Evolutionary conservation across 92 coral and sea anemone species (phyloP).

Genomic region (Epizoanthus illoricatus): DNA sequence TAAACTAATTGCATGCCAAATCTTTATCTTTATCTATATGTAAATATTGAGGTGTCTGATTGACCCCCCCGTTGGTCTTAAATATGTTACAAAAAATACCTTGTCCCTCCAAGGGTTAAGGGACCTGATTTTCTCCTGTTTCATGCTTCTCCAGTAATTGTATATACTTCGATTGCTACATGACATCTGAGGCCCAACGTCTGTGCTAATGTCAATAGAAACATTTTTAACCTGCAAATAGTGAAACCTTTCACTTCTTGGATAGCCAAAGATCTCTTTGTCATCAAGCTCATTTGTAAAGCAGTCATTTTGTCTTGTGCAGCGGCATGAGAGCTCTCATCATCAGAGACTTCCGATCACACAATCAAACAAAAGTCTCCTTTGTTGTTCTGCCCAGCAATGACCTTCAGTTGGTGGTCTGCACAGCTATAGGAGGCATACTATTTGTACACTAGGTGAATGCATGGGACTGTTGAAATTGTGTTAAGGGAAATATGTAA

Average conservation of each 20-base stretch:
- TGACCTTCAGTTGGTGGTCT: too few relatives aligned
- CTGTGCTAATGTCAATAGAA: conserved; percentile 7
- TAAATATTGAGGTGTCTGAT: too few relatives aligned
- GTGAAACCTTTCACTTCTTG: conserved; percentile 13
- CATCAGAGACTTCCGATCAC: conserved; percentile 2
- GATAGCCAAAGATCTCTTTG: conserved; percentile 9
- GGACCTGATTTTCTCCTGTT: conserved; percentile 5
- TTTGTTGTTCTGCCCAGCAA: too few relatives aligned
- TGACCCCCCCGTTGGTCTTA: too few relatives aligned
- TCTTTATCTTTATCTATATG: too few relatives aligned
- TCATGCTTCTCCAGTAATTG: conserved; percentile 17
- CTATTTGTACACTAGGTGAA: too few relatives aligned
- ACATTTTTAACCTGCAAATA: conserved; percentile 8
- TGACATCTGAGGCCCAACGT: conserved; percentile 2
- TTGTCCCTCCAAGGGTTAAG: background rate
- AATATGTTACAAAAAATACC: too few relatives aligned
- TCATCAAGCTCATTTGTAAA: conserved; percentile 1
- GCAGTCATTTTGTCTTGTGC: conserved; percentile 18
- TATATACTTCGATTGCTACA: conserved; percentile 17
- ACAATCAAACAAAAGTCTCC: background rate
- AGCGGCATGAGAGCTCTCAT: background rate
- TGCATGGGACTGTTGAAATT: too few relatives aligned
- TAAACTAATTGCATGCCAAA: too few relatives aligned
- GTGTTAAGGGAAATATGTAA: too few relatives aligned
- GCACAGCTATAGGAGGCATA: too few relatives aligned